A percentile compares a stretch with the other conserved stretches of the same genome.
phyloP scores from a whole-genome alignment of 2,113 vertebrate genomes.

The Thermophis baileyi region DNA sequence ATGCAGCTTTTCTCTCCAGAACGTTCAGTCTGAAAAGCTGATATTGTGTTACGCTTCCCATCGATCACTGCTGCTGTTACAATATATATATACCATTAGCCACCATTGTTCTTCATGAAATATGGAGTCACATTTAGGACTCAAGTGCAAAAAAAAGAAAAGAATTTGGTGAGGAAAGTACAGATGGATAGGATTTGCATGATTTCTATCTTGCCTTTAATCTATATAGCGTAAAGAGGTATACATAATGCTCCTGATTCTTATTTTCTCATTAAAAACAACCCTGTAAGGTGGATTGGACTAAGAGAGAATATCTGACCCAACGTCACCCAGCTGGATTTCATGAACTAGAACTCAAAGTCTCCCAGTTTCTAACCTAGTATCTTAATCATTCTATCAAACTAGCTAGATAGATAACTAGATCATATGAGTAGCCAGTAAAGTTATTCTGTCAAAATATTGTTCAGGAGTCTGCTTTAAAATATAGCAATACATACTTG shows the following conservation, averaged over 20 bases:
- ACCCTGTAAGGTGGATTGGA: background rate
- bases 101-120: slow-evolving; percentile 84
- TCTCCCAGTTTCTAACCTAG: background rate
- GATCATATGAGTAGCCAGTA: background rate
- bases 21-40: slow-evolving; percentile 76
- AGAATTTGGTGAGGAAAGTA: background rate
- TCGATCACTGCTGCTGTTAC: slow-evolving; percentile 72
- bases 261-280: background rate
- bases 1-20: slow-evolving; percentile 57
- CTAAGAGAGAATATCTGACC: background rate
- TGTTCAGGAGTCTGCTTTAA: background rate
- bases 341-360: background rate
- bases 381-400: background rate
- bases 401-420: background rate
- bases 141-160: slow-evolving; percentile 52
- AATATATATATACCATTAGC: slow-evolving; percentile 74
- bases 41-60: slow-evolving; percentile 80
- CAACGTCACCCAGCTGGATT: background rate
- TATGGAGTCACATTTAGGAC: slow-evolving; percentile 63
- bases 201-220: background rate
- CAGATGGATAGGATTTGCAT: background rate
- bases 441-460: background rate
- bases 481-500: background rate
- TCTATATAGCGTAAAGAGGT: background rate
- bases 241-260: background rate